These are phyloP conservation scores for Ptiloglossa arizonensis DNA, from an alignment of 1,140 invertebrate genomes.

Conservation along the genomic window DNA sequence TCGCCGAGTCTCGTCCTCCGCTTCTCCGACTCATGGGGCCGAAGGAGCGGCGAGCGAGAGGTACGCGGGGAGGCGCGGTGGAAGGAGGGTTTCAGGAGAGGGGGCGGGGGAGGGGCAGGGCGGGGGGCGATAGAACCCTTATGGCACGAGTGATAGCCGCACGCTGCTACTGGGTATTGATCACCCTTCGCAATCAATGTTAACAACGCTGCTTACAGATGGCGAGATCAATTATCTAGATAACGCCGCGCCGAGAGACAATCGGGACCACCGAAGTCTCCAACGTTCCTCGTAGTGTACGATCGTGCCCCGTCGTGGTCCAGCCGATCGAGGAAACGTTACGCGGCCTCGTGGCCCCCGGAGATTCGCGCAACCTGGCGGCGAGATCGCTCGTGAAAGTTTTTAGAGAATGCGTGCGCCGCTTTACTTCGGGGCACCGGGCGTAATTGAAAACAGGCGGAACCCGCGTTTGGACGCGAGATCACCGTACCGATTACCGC, in stretches of 20 bases:
- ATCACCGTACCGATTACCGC: not conserved
- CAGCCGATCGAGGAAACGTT: not conserved
- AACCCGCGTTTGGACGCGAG: conserved; percentile 18
- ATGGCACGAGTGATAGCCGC: conserved; percentile 67
- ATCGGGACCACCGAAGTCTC: not conserved
- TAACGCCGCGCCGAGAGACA: conserved; percentile 42
- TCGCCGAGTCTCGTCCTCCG: conserved; percentile 8
- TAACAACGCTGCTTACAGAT: conserved; percentile 67
- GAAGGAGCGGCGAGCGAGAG: no score
- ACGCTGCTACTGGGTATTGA: conserved; percentile 68
- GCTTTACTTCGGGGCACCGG: not conserved
- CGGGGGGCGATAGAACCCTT: conserved; percentile 66
- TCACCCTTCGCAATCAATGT: conserved; percentile 71
- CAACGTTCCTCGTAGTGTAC: no score
- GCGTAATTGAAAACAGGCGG: conserved; percentile 34
- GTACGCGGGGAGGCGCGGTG: conserved; percentile 9
- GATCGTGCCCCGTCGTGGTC: no score
- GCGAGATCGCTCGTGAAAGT: conserved; percentile 34
- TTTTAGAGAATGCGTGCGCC: conserved; percentile 42
- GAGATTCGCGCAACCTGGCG: not conserved
- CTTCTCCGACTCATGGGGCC: no score
- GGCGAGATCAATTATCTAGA: conserved; percentile 61
- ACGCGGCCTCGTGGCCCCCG: not conserved
- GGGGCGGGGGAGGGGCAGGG: not conserved
- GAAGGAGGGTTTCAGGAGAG: conserved; percentile 3